These are phyloP conservation scores for Scolopax rusticola DNA, from an alignment of 2,797 vertebrate genomes.

Conservation along the genomic window DNA sequence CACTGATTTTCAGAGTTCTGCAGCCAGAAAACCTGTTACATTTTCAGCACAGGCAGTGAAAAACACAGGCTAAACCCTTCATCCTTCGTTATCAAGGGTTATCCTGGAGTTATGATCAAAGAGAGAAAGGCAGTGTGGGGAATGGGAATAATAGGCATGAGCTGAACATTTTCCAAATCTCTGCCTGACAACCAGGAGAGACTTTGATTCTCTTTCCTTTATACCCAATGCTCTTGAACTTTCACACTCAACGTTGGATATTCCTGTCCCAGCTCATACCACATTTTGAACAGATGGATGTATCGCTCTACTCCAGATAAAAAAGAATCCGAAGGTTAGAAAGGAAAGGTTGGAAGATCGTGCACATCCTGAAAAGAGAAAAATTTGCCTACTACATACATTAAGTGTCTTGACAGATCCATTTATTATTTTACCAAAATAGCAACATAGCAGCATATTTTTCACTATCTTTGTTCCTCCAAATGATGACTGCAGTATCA, in stretches of 20 bases:
- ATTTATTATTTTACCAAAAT: background rate
- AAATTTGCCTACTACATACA: background rate
- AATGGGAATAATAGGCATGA: background rate
- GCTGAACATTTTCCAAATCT: background rate
- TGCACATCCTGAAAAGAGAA: background rate
- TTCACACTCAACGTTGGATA: background rate
- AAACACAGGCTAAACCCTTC: background rate
- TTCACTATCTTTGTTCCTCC: background rate
- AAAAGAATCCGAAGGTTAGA: conserved; percentile 3
- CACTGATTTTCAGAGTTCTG: background rate
- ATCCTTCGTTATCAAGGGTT: background rate
- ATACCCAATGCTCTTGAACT: background rate
- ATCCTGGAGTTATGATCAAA: background rate
- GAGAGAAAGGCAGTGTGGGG: background rate
- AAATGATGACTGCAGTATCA: background rate
- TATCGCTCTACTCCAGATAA: background rate
- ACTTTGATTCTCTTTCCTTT: background rate
- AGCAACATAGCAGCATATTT: background rate
- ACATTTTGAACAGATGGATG: conserved; percentile 9
- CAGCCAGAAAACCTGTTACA: background rate
- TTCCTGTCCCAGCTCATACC: background rate
- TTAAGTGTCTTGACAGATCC: background rate
- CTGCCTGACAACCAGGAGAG: background rate
- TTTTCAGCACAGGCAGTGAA: background rate
- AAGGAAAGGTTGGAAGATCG: background rate